phyloP scores from a whole-genome alignment of 2,113 vertebrate species.

The Thamnaconus septentrionalis region DNA sequence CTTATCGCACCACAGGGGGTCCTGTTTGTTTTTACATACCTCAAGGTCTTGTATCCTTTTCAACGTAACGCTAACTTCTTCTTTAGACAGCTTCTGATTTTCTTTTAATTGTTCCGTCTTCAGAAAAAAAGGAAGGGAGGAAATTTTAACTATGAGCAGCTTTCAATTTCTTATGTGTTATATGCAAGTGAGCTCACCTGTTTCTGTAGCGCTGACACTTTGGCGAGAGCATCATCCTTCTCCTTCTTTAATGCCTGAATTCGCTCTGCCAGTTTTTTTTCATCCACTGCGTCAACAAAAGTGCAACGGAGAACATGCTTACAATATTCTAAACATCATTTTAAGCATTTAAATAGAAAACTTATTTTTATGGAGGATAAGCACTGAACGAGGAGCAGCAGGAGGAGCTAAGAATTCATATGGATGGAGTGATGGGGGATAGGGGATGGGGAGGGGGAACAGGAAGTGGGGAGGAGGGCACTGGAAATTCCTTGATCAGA shows the following conservation, averaged over 20 bases:
- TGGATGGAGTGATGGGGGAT: no score
- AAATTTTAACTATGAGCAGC: neutral
- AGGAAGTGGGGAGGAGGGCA: no score
- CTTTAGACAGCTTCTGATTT: slow-evolving; percentile 78
- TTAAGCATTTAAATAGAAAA: neutral
- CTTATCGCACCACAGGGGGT: no score
- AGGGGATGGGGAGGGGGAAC: no score
- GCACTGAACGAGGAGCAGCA: no score
- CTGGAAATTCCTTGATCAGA: no score
- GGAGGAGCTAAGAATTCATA: no score
- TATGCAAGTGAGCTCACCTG: slow-evolving; percentile 74
- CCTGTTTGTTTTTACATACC: slow-evolving; percentile 65
- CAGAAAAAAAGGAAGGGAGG: neutral
- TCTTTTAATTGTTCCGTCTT: slow-evolving; percentile 86
- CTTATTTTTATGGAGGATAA: neutral
- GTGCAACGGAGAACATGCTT: neutral
- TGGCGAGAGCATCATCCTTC: slow-evolving; percentile 81
- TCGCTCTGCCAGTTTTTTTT: slow-evolving; percentile 84
- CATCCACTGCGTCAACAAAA: slow-evolving; percentile 80
- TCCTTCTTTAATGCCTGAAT: slow-evolving; percentile 83
- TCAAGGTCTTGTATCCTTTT: slow-evolving; percentile 81
- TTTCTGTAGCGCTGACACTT: slow-evolving; percentile 84
- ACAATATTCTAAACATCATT: neutral
- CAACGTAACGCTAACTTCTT: slow-evolving; percentile 73
- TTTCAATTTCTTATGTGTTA: no score